phyloP scores from a whole-genome alignment of 2,888 invertebrate genomes.

The Chorisops tibialis region DNA sequence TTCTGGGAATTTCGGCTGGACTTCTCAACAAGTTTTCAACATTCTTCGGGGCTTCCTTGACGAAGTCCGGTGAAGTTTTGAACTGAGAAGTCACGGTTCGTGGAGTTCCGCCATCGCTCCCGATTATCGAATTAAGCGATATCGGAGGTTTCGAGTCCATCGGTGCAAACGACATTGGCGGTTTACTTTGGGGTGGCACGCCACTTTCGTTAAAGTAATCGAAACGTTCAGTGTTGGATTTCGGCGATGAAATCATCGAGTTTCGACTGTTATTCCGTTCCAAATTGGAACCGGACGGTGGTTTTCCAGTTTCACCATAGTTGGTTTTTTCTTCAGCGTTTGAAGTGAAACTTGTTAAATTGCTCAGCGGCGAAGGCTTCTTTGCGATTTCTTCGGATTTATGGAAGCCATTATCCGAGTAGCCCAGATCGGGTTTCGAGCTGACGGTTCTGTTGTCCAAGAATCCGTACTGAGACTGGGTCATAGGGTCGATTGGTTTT shows the following conservation, averaged over 20 bases:
- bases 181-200: not conserved
- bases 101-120: not conserved
- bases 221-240: not conserved
- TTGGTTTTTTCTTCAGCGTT: not conserved
- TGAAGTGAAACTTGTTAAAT: not conserved
- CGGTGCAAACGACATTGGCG: not conserved
- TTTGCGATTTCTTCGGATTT: not conserved
- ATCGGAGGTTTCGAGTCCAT: slow-evolving; percentile 14
- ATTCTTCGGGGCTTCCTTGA: slow-evolving; percentile 4
- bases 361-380: not conserved
- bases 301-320: not conserved
- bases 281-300: not conserved
- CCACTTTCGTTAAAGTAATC: not conserved
- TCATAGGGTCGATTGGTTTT: slow-evolving; percentile 33
- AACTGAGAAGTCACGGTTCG: not conserved
- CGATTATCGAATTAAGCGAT: not conserved
- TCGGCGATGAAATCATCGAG: not conserved
- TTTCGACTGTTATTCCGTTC: not conserved
- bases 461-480: slow-evolving; percentile 30
- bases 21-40: not conserved
- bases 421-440: not conserved
- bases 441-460: slow-evolving; percentile 20
- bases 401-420: not conserved
- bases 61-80: slow-evolving; percentile 16
- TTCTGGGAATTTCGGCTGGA: not conserved